These are phyloP conservation scores for Rhopalosiphum maidis DNA, from an alignment of 1,140 invertebrate species.

Conservation along the genomic window DNA sequence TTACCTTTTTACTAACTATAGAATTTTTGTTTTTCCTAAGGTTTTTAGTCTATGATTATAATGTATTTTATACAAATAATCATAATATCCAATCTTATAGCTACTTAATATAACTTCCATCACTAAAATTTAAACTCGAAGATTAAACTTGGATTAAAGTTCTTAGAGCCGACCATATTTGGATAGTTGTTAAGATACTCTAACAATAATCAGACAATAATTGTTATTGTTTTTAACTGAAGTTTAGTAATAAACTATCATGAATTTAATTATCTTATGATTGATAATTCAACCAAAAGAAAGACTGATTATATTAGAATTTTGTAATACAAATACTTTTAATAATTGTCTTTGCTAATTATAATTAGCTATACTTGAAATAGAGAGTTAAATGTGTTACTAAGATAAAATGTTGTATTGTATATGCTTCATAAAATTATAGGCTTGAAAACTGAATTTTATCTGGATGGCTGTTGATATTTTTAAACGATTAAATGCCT, in stretches of 20 bases:
- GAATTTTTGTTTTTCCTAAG: not conserved
- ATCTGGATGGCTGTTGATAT: not conserved
- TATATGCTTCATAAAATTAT: not conserved
- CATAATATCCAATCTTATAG: not conserved
- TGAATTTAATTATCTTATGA: not conserved
- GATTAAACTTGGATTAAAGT: slow-evolving; percentile 16
- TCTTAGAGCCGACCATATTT: not conserved
- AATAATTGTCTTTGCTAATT: not conserved
- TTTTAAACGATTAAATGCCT: not conserved
- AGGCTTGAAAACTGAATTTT: not conserved
- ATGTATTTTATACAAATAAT: not conserved
- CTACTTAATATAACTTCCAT: not conserved
- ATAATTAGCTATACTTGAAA: not conserved
- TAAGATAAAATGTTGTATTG: not conserved
- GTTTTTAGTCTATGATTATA: not conserved
- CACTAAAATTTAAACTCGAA: not conserved
- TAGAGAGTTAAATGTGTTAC: not conserved
- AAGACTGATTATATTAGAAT: not conserved
- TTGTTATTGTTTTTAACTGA: not conserved
- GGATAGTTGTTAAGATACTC: not conserved
- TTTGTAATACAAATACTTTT: not conserved
- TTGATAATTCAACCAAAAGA: not conserved
- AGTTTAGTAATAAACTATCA: not conserved
- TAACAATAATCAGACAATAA: not conserved
- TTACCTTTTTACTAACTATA: not conserved